Evolutionary conservation across 2,888 invertebrate genomes (phyloP), one percentile per base, ranked within the genome.

Genomic region (Drosophila eohydei): DNA sequence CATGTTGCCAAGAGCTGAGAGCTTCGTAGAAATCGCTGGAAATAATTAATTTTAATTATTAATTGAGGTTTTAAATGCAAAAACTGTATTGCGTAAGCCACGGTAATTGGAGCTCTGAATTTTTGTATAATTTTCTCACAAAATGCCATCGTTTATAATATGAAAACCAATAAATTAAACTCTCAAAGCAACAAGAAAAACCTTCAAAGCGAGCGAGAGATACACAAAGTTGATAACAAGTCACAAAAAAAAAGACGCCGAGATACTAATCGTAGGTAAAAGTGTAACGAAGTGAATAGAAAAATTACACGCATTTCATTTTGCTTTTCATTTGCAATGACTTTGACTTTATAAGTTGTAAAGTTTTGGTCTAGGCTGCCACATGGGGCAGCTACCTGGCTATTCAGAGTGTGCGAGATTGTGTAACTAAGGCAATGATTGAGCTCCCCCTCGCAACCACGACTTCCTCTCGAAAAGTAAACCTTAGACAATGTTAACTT

Each of bases 241-340:
- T 43, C 21, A 48, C n/a, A 43, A 52, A 32, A 34, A 41, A 21
- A 28, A 26, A 52, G 9, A 2, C 5, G 16, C 26, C 44, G 41
- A 78, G 65, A 72, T 72, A 71, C 54, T 58, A 63, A 76, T 77
- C 55, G 34, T 30, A 36, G 66, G 80, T 72, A 83, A 83, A 83
- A 83, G 83, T 81, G 81, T 83, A 83, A 71, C 78, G 69, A 88
- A 83, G 38, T 55, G 69, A 63, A 64, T 54, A 58, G 28, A 63
- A 62, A 69, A 68, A 84, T 87, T 81, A 79, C 56, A 87, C 82
- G 88, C 81, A 83, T 75, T 72, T 81, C 63, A 76, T 68, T 63
- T 68, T 59, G 57, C 51, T 63, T 59, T 66, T 66, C 50, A 72
- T 70, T 60, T 69, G 70, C 70, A 52, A 87, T 82, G 81, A 82